A percentile compares a stretch with the other conserved stretches of the same genome.
Evolutionary conservation across 2,797 vertebrate genomes (phyloP).

Genomic region (Acipenser transmontanus): DNA sequence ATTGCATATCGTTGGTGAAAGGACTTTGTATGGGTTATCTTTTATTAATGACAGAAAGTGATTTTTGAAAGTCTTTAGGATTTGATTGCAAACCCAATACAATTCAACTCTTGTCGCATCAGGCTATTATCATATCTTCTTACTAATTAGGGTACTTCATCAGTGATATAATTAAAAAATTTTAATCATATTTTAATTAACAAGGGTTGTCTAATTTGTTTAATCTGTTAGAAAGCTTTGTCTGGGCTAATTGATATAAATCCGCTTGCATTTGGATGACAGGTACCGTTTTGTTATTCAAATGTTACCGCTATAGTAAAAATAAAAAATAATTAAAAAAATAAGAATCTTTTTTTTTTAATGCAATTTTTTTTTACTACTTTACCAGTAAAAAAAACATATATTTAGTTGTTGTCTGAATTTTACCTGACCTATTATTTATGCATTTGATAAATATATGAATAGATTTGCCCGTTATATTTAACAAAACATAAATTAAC

Average conservation of each 20-base stretch:
- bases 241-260: slow-evolving; percentile 66
- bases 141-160: slow-evolving; percentile 80
- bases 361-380: no score
- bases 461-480: no score
- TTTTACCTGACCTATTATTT: no score
- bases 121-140: slow-evolving; percentile 79
- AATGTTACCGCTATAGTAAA: neutral
- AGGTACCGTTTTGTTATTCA: neutral
- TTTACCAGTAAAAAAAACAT: no score
- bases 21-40: slow-evolving; percentile 60
- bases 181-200: slow-evolving; percentile 90
- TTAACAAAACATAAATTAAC: no score
- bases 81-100: slow-evolving; percentile 60
- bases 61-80: slow-evolving; percentile 61
- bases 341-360: no score
- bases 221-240: slow-evolving; percentile 67
- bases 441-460: no score
- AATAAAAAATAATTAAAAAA: no score
- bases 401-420: no score
- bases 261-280: slow-evolving; percentile 1
- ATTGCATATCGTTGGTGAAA: slow-evolving; percentile 60
- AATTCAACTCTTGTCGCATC: slow-evolving; percentile 58
- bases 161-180: slow-evolving; percentile 81
- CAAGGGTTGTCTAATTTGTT: slow-evolving; percentile 78
- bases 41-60: slow-evolving; percentile 66